Evolutionary conservation across 2,888 invertebrate genomes (phyloP), one percentile per base, ranked within the genome.

Genomic region (Apodemia duryi): DNA sequence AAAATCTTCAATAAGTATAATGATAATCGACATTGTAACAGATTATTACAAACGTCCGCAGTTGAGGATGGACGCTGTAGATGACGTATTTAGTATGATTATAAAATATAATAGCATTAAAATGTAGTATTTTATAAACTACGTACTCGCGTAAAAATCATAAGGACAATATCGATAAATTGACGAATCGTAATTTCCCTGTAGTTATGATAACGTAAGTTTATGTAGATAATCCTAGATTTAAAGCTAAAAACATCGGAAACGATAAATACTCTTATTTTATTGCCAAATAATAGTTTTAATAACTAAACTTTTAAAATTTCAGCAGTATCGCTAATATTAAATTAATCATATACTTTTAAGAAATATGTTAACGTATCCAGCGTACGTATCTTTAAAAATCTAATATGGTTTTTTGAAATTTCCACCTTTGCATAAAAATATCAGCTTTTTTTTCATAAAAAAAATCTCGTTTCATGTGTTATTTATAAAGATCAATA

Each of bases 161-260:
- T 91, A 88, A 85, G 88, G 91, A 91, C 91, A 91, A 91, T 91
- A 91, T 91, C 86, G 88, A 88, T 86, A 80, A 78, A 85, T 83
- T 86, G 86, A 89, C 83, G 85, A 87, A 87, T 83, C 83, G 81
- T 85, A 84, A 86, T 79, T 83, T 78, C 84, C 83, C 80, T 78
- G 79, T 89, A 89, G 86, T 75, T 77, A 74, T 87, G 82, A 79
- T 76, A 74, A 77, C 75, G 68, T 76, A 86, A 84, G 84, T 78
- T 77, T 79, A 74, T 89, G 86, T 91, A 91, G 89, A 86, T 88
- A 87, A 79, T 75, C 75, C 78, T 88, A 88, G 84, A 73, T 75
- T 70, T 79, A 80, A 82, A 75, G 75, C 75, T 74, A 82, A 85
- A 6, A 83, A 78, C 76, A 79, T 80, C 78, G 78, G 69, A 70